phyloP scores from a whole-genome alignment of 2,888 invertebrate genomes.

The Diadegma fenestrale region DNA sequence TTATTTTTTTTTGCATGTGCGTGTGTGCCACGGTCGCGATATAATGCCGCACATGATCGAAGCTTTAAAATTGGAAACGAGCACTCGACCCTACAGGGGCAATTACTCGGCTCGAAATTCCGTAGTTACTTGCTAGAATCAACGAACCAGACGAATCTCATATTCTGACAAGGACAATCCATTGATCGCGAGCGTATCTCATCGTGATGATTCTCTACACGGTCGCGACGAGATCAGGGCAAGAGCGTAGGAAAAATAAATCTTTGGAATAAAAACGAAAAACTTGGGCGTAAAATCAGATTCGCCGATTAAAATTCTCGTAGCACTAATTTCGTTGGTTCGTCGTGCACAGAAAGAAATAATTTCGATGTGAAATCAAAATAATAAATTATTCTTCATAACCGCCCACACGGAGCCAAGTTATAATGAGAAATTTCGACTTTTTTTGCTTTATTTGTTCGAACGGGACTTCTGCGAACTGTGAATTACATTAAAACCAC shows the following conservation, averaged over 20 bases:
- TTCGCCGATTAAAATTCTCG: conserved; percentile 3
- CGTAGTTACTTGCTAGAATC: conserved; percentile 70
- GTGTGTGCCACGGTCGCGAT: conserved; percentile 59
- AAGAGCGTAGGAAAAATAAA: conserved; percentile 7
- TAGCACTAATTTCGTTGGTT: conserved; percentile 21
- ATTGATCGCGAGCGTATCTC: conserved; percentile 34
- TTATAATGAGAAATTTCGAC: conserved; percentile 9
- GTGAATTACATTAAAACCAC: background rate
- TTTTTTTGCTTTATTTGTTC: conserved; percentile 1
- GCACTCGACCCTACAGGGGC: conserved; percentile 57
- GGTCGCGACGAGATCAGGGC: conserved; percentile 27
- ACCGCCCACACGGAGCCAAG: conserved; percentile 21
- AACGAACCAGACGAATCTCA: conserved; percentile 57
- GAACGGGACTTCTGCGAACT: background rate
- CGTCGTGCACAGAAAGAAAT: background rate
- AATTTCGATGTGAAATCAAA: conserved; percentile 20
- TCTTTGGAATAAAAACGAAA: conserved; percentile 2
- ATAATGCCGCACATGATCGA: conserved; percentile 70
- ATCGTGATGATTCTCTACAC: conserved; percentile 57
- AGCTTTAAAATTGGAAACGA: conserved; percentile 48
- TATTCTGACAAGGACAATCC: conserved; percentile 42
- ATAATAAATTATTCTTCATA: conserved; percentile 39
- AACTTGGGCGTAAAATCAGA: background rate
- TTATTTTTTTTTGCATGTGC: conserved; percentile 4
- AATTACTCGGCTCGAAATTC: conserved; percentile 67